These are phyloP conservation scores for Anabacerthia variegaticeps DNA, from an alignment of 2,797 vertebrate genomes.

Conservation along the genomic window DNA sequence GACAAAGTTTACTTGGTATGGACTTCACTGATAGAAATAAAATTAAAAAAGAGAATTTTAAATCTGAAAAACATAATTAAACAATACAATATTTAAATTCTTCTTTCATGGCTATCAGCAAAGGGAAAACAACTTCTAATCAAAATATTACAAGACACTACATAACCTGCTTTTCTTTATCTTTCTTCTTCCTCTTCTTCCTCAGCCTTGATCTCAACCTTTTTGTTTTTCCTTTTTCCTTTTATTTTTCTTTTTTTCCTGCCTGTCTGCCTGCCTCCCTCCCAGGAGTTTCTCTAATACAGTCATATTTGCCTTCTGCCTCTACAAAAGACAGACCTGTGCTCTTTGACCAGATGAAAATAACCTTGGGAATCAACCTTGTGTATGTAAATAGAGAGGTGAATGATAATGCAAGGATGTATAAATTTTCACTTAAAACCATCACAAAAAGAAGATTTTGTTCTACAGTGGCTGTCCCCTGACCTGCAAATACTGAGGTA, in stretches of 20 bases:
- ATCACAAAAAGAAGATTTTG: neutral
- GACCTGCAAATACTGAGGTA: neutral
- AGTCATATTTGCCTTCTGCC: neutral
- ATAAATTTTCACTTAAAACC: neutral
- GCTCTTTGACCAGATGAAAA: neutral
- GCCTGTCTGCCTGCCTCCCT: neutral
- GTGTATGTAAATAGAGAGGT: neutral
- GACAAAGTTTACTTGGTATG: neutral
- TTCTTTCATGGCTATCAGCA: neutral
- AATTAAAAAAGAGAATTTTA: neutral
- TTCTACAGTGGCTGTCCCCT: neutral
- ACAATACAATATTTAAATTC: neutral
- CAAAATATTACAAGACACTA: neutral
- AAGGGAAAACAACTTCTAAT: neutral
- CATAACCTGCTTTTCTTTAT: neutral
- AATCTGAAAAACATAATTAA: neutral
- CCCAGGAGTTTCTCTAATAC: neutral
- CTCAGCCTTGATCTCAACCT: neutral
- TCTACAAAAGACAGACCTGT: neutral
- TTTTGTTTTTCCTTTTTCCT: too few relatives aligned
- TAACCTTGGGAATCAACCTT: neutral
- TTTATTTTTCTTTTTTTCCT: neutral
- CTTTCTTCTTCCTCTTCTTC: neutral
- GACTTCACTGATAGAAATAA: neutral
- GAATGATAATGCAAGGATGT: neutral